phyloP scores from a whole-genome alignment of 2,797 vertebrate species.

The Rachycentron canadum region DNA sequence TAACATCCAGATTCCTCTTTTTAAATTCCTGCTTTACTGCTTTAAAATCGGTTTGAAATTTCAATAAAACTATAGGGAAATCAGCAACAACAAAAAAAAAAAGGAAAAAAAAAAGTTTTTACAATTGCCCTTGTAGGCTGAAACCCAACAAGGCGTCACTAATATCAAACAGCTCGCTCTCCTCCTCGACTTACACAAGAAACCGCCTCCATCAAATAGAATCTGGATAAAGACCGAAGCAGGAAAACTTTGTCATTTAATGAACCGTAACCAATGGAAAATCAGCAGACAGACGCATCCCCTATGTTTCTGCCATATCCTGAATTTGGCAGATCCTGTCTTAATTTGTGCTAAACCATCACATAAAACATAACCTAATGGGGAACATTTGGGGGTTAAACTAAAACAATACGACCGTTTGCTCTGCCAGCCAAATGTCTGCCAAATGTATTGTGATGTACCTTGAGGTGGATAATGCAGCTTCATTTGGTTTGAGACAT shows the following conservation, averaged over 20 bases:
- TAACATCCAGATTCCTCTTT: slow-evolving; percentile 19
- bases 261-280: slow-evolving; percentile 66
- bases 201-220: slow-evolving; percentile 35
- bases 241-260: slow-evolving; percentile 64
- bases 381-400: slow-evolving; percentile 73
- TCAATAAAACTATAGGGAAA: slow-evolving; percentile 8
- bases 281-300: slow-evolving; percentile 58
- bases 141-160: slow-evolving; percentile 22
- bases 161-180: slow-evolving; percentile 23
- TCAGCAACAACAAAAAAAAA: slow-evolving; percentile 35
- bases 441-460: slow-evolving; percentile 52
- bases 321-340: slow-evolving; percentile 67
- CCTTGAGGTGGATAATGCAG: slow-evolving; percentile 54
- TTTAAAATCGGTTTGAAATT: slow-evolving; percentile 12
- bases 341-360: slow-evolving; percentile 74
- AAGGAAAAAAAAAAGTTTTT: no score
- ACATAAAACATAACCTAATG: slow-evolving; percentile 74
- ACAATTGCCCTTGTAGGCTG: slow-evolving; percentile 25
- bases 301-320: slow-evolving; percentile 57
- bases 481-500: slow-evolving; percentile 38
- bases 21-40: background rate
- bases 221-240: slow-evolving; percentile 35
- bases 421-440: slow-evolving; percentile 54
- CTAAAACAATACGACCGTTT: slow-evolving; percentile 60
- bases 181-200: slow-evolving; percentile 47